phyloP scores from a whole-genome alignment of 1,140 invertebrate species.

The Melipona quadrifasciata region DNA sequence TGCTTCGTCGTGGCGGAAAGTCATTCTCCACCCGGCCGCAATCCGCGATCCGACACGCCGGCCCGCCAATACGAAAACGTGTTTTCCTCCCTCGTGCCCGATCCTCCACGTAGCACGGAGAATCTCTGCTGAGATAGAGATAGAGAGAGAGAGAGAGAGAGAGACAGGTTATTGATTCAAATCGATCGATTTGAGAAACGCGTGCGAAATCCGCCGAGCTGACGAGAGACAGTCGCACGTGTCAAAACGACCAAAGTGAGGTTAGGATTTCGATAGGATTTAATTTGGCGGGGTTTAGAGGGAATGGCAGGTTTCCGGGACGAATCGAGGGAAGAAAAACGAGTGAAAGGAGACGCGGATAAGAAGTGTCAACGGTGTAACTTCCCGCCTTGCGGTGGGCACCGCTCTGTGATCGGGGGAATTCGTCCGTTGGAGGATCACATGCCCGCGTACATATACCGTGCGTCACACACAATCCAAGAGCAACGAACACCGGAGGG shows the following conservation, averaged over 20 bases:
- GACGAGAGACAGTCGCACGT: too few relatives aligned
- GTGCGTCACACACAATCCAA: too few relatives aligned
- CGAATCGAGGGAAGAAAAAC: too few relatives aligned
- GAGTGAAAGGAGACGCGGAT: too few relatives aligned
- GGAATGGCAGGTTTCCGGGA: not conserved
- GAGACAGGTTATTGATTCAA: not conserved
- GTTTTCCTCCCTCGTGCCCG: not conserved
- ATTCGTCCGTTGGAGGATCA: too few relatives aligned
- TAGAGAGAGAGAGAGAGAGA: not conserved
- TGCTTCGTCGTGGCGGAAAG: constrained; percentile 39
- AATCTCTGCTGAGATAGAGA: constrained; percentile 4
- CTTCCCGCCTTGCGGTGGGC: too few relatives aligned
- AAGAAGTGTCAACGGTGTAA: too few relatives aligned
- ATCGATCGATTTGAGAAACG: constrained; percentile 8
- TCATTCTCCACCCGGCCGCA: constrained; percentile 31
- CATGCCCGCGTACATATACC: too few relatives aligned
- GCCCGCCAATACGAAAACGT: not conserved
- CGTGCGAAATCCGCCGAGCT: too few relatives aligned
- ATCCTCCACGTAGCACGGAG: not conserved
- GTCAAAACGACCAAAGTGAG: too few relatives aligned
- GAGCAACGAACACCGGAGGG: not conserved
- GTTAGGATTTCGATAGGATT: too few relatives aligned
- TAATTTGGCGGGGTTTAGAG: not conserved
- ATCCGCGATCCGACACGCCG: not conserved
- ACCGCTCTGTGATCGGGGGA: too few relatives aligned